Evolutionary conservation across 2,113 vertebrate species (phyloP).

Genomic region (Sander lucioperca): DNA sequence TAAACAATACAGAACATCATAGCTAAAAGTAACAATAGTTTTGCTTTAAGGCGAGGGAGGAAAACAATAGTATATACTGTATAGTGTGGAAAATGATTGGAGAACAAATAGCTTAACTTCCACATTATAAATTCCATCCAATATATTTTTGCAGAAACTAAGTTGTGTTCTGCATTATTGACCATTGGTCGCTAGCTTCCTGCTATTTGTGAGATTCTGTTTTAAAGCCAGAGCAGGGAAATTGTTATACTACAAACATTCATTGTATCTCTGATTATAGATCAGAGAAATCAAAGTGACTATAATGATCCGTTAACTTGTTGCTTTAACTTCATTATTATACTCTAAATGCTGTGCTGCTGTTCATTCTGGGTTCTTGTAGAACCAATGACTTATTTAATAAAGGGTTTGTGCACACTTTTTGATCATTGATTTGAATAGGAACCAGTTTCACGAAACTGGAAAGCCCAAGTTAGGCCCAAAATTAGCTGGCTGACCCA

Average conservation of each 20-base stretch:
- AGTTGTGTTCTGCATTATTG: not conserved
- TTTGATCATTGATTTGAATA: not conserved
- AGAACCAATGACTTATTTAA: not conserved
- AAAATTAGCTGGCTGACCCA: not conserved
- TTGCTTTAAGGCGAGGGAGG: not conserved
- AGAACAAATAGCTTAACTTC: not conserved
- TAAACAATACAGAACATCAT: not conserved
- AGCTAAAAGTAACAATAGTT: not conserved
- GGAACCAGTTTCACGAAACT: not conserved
- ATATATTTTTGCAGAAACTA: no score
- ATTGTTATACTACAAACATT: not conserved
- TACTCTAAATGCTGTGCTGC: not conserved
- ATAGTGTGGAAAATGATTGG: not conserved
- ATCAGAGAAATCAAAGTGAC: not conserved
- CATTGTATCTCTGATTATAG: not conserved
- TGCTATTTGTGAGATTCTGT: not conserved
- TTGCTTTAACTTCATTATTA: not conserved
- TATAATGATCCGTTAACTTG: not conserved
- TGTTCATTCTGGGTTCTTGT: not conserved
- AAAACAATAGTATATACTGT: not conserved
- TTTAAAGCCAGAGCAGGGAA: not conserved
- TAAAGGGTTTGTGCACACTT: not conserved
- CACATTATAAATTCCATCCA: not conserved
- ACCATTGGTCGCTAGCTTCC: not conserved
- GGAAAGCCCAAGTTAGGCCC: not conserved